Base-by-base conservation (phyloP, 2,797 vertebrate species). In the Pipistrellus kuhlii region DNA sequence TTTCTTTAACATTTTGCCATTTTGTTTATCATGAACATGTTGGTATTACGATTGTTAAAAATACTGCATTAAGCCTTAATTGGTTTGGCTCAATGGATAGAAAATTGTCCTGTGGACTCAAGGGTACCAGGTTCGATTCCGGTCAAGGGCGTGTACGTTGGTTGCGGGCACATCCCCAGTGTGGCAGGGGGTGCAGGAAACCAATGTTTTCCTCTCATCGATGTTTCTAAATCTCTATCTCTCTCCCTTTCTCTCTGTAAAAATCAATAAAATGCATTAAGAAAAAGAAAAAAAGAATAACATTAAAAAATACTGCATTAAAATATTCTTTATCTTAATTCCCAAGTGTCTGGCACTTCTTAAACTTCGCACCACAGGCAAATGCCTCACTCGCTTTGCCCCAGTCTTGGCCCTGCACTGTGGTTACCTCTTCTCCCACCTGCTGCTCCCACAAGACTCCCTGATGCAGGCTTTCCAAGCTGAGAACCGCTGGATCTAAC, bases 1-100 rank as follows among this genome's bases (percentile, higher is more conserved):
- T 91, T 72, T 77, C 69, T 93, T 93, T 76, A 73, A 68, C 23
- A 91, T 44, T 94, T 66, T 95, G 46, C n/a, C 27, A 41, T 73
- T 82, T 81, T 59, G 7, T 69, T 89, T 8, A 5, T 38, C 44
- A 59, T 38, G 73, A 25, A 48, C 66, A 75, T 14, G 62, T 91
- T 72, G 12, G 4, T 64, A 64, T 44, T 89, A 8, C 46, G 51
- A 83, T 64, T 86, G 68, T 10, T 35, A n/a, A 86, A 95, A 88
- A 30, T 55, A 13, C 5, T 73, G 41, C 71, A 8, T 64, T 46
- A 17, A 46, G 48, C 15, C 48, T 17, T 51, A 5, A 51, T 17
- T 17, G 48, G 48, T 51, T 51, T 51, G 48, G 48, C 48, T 51
- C 48, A 51, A 6, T 51, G 48, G 15, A 51, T 51, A 51, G 48